Conservation (phyloP, 2,113 vertebrate genomes). For the Paralichthys olivaceus region DNA sequence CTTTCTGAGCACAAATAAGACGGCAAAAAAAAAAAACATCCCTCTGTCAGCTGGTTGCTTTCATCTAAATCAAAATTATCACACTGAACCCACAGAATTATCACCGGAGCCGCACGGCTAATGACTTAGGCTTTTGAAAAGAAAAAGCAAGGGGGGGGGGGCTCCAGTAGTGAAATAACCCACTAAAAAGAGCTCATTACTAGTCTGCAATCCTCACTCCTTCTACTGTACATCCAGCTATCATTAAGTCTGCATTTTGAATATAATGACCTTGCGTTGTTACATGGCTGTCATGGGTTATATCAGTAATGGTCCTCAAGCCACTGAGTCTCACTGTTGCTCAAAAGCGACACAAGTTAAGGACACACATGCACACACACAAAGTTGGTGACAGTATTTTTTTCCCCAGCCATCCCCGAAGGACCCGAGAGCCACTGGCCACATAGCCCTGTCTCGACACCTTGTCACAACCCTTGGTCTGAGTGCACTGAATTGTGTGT, state of each 20-base stretch:
- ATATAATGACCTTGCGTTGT: conserved; percentile 80
- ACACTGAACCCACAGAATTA: conserved; percentile 48
- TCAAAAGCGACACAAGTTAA: conserved; percentile 53
- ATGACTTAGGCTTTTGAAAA: conserved; percentile 47
- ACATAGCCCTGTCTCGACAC: conserved; percentile 56
- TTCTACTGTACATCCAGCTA: conserved; percentile 61
- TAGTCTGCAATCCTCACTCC: conserved; percentile 21
- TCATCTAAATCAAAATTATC: conserved; percentile 65
- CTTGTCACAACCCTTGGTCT: conserved; percentile 57
- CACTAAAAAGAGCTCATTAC: conserved; percentile 65
- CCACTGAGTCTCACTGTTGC: conserved; percentile 61
- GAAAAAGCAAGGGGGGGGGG: too few relatives aligned
- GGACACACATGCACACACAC: conserved; percentile 23
- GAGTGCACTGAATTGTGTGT: conserved; percentile 28
- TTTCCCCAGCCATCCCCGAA: conserved; percentile 52
- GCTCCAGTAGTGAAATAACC: conserved; percentile 45
- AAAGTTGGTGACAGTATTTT: conserved; percentile 55
- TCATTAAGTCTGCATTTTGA: conserved; percentile 67
- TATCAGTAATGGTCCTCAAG: conserved; percentile 84
- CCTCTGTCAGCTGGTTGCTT: conserved; percentile 47
- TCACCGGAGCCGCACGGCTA: conserved; percentile 40
- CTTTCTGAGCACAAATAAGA: conserved; percentile 22
- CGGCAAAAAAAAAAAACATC: neutral
- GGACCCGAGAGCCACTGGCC: conserved; percentile 61
- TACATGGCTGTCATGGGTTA: conserved; percentile 75